A percentile compares a stretch with the other conserved stretches of the same genome.
phyloP scores from a whole-genome alignment of 2,888 invertebrate species.

The Ecdyonurus torrentis region DNA sequence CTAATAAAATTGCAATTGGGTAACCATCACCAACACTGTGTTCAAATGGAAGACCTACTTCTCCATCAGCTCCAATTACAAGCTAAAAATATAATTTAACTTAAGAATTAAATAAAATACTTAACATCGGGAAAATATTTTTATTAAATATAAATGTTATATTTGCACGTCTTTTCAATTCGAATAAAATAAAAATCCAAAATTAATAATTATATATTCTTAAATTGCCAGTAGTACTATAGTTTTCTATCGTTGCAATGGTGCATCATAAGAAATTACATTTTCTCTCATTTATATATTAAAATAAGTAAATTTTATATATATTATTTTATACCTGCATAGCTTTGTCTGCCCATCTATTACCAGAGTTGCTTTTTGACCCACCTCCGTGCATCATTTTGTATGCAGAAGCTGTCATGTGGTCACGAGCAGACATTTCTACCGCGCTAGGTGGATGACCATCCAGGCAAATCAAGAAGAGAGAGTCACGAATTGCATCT shows the following conservation, averaged over 20 bases:
- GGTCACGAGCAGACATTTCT: neutral
- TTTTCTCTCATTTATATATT: no score
- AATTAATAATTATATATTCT: no score
- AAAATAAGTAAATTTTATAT: no score
- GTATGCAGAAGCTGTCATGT: neutral
- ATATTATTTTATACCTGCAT: no score
- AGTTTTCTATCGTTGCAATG: no score
- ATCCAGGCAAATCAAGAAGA: neutral
- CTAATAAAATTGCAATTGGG: conserved; percentile 73
- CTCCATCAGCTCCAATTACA: conserved; percentile 18
- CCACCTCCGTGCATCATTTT: neutral
- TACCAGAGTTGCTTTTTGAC: neutral
- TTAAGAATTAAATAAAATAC: no score
- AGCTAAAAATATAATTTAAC: conserved; percentile 14
- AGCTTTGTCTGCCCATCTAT: neutral
- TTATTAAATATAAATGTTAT: no score
- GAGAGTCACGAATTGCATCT: neutral
- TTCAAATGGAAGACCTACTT: conserved; percentile 73
- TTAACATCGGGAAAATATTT: no score
- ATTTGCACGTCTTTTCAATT: no score
- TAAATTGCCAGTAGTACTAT: no score
- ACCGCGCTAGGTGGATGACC: neutral
- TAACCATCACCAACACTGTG: conserved; percentile 91
- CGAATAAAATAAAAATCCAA: no score
- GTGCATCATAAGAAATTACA: no score